Evolutionary conservation across 2,888 invertebrate genomes (phyloP), one percentile per base, ranked within the genome.

Genomic region (Zhuqinia jingwanae): DNA sequence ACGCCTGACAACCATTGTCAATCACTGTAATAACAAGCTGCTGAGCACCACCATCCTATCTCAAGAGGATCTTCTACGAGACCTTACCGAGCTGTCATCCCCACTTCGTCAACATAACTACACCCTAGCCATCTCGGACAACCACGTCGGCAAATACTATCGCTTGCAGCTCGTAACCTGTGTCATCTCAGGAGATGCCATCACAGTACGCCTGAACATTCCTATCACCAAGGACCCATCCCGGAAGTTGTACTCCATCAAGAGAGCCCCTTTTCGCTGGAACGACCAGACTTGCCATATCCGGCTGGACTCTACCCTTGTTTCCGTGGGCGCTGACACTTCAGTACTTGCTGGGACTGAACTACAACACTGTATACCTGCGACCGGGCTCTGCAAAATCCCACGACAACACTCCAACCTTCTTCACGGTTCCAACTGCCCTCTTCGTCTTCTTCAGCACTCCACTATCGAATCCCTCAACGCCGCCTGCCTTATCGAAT

Each of bases 401-500:
- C 85, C 85, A 0, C 27, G 1, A 0, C 60, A 25, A n/a, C 73
- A 79, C 0, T 13, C 60, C 0, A 73, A 79, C 0, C 13, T 47
- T 3, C 22, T 58, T 0, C 58, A 79, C 0, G 85, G 79, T 15
- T n/a, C 58, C 10, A 22, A n/a, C 17, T 85, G 85, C 20, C 60
- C 85, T 0, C 22, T 10, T 0, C 25, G 20, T 3, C 53, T 85
- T 13, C 45, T 85, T 22, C 0, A 30, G 1, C 17, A 65, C 3
- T 10, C 50, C 22, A 80, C 80, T 0, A n/a, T 86, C 0, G 20
- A 70, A 15, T 53, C 65, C 0, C 15, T 86, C 0, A 81, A 76
- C 27, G 8, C 30, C 1, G 80, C 36, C 0, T 86, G 86, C 15
- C 3, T 76, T 3, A 17, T 81, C 20, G 80, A 86, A 17, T 86